A percentile compares a stretch with the other conserved stretches of the same genome.
Conservation (phyloP, 30 jellyfish, hydroid and myxozoan species). For the Pseudorhiza aurosa region DNA sequence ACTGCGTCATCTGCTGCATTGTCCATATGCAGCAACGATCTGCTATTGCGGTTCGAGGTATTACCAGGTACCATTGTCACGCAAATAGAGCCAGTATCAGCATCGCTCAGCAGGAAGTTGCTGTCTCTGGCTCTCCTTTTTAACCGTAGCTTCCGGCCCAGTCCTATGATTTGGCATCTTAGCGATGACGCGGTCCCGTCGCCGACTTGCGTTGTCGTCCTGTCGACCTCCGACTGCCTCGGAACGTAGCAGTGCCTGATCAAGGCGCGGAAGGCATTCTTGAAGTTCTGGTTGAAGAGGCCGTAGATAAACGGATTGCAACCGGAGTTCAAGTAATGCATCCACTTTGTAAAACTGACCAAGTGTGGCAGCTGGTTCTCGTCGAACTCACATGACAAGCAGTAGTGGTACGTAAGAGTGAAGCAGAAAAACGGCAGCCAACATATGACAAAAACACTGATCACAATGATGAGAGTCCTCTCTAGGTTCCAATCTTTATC, state of each 20-base stretch:
- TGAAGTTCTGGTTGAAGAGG: conserved; percentile 75
- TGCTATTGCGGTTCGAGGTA: not conserved
- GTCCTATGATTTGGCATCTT: conserved; percentile 35
- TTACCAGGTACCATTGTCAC: conserved; percentile 8
- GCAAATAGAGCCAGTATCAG: conserved; percentile 7
- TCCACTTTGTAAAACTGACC: conserved; percentile 66
- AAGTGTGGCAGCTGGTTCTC: conserved; percentile 20
- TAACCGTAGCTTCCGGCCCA: conserved; percentile 26
- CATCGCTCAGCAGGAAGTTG: conserved; percentile 15
- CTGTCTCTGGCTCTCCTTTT: conserved; percentile 2
- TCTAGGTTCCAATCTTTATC: conserved; percentile 80
- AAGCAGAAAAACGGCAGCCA: conserved; percentile 83
- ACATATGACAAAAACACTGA: conserved; percentile 64
- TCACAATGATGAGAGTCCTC: conserved; percentile 69
- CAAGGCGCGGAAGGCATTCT: conserved; percentile 70
- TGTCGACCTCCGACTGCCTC: not conserved
- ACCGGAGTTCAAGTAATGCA: conserved; percentile 83
- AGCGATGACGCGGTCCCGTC: conserved; percentile 1
- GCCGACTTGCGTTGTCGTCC: not conserved
- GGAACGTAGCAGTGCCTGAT: conserved; percentile 43
- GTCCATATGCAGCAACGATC: not conserved
- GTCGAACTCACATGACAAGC: conserved; percentile 56
- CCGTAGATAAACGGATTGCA: conserved; percentile 93
- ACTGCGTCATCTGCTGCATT: not conserved
- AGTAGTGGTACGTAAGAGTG: conserved; percentile 59